A percentile compares a stretch with the other conserved stretches of the same genome.
Evolutionary conservation across 1,140 invertebrate genomes (phyloP).

Genomic region (Archegozetes longisetosus): DNA sequence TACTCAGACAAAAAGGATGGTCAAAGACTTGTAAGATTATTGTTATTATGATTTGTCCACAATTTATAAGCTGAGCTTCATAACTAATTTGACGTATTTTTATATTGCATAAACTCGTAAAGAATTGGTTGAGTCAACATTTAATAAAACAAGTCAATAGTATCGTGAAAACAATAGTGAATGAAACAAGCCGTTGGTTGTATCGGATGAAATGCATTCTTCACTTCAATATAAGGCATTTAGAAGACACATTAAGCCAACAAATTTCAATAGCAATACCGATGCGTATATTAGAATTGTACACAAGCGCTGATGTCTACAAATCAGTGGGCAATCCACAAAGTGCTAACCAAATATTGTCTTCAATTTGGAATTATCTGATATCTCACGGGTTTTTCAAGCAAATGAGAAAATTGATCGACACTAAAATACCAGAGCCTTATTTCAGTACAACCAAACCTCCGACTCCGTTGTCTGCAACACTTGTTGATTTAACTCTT

Average conservation of each 20-base stretch:
- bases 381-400: conserved; percentile 45
- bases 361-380: conserved; percentile 18
- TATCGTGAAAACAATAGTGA: not conserved
- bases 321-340: not conserved
- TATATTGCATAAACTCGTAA: not conserved
- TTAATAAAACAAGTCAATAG: conserved; percentile 4
- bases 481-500: conserved; percentile 54
- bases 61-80: too few species aligned
- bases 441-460: conserved; percentile 46
- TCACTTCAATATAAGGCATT: not conserved
- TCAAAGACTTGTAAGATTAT: conserved; percentile 3
- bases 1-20: not conserved
- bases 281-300: conserved; percentile 20
- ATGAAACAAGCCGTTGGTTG: conserved; percentile 1
- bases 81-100: too few species aligned
- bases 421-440: conserved; percentile 49
- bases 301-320: conserved; percentile 15
- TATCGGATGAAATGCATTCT: conserved; percentile 11
- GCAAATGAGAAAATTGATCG: conserved; percentile 48
- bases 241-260: not conserved
- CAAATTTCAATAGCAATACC: conserved; percentile 14
- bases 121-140: conserved; percentile 10
- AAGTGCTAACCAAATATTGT: not conserved
- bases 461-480: conserved; percentile 54
- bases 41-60: not conserved